These are phyloP conservation scores for Corythornis madagascariensis DNA, from an alignment of 2,113 vertebrate genomes.

Conservation along the genomic window DNA sequence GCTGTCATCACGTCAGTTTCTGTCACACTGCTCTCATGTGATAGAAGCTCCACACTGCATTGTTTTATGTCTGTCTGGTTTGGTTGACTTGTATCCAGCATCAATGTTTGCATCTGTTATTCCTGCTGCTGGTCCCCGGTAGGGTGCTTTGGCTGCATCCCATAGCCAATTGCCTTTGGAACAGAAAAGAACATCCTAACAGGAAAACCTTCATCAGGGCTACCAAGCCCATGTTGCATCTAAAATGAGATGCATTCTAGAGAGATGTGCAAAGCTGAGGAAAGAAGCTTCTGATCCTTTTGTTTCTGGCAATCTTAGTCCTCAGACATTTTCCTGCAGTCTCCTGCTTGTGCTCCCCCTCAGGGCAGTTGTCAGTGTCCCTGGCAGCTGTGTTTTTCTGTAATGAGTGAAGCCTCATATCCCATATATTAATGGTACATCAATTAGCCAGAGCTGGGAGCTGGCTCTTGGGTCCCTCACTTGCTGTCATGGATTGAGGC, in stretches of 20 bases:
- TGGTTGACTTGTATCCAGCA: neutral
- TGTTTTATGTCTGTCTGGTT: neutral
- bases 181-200: neutral
- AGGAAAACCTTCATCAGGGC: neutral
- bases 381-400: neutral
- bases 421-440: neutral
- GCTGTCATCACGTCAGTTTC: neutral
- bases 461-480: neutral
- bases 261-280: neutral
- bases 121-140: neutral
- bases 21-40: fast-evolving
- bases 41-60: neutral
- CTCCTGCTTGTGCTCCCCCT: neutral
- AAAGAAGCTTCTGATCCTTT: neutral
- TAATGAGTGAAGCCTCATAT: neutral
- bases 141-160: neutral
- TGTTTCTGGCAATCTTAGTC: neutral
- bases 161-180: neutral
- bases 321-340: neutral
- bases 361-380: neutral
- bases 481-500: neutral
- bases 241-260: neutral
- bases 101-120: neutral
- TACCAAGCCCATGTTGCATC: neutral
- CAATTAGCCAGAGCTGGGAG: neutral